phyloP scores from a whole-genome alignment of 2,888 invertebrate genomes.

The Thyatira batis region DNA sequence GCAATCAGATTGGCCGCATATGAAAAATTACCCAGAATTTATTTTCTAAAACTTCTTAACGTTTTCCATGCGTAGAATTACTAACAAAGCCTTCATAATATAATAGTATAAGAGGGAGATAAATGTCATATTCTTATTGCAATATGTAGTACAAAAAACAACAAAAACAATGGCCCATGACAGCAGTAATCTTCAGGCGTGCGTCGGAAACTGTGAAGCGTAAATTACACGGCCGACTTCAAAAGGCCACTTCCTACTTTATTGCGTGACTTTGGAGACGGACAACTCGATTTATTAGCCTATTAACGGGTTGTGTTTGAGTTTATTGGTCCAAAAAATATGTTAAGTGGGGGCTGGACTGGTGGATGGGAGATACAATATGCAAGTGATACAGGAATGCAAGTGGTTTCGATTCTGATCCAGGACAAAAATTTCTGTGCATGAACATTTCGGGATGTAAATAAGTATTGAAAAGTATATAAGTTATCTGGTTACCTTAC shows the following conservation, averaged over 20 bases:
- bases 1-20: too few species aligned
- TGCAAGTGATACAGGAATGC: not conserved
- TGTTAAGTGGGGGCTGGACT: not conserved
- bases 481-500: too few species aligned
- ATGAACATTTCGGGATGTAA: too few species aligned
- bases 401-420: not conserved
- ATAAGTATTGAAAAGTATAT: too few species aligned
- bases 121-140: too few species aligned
- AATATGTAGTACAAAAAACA: not conserved
- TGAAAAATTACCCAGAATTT: too few species aligned
- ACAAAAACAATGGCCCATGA: conserved; percentile 14
- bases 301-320: conserved; percentile 11
- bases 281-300: conserved; percentile 16
- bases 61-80: too few species aligned
- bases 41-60: too few species aligned
- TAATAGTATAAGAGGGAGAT: too few species aligned
- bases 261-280: conserved; percentile 18
- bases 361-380: not conserved
- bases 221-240: conserved; percentile 37
- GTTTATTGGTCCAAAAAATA: conserved; percentile 1
- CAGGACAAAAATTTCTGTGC: too few species aligned
- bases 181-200: not conserved
- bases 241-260: conserved; percentile 37
- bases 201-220: conserved; percentile 10
- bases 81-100: too few species aligned